Evolutionary conservation across 2,797 vertebrate genomes (phyloP).

Genomic region (Silurus aristotelis): DNA sequence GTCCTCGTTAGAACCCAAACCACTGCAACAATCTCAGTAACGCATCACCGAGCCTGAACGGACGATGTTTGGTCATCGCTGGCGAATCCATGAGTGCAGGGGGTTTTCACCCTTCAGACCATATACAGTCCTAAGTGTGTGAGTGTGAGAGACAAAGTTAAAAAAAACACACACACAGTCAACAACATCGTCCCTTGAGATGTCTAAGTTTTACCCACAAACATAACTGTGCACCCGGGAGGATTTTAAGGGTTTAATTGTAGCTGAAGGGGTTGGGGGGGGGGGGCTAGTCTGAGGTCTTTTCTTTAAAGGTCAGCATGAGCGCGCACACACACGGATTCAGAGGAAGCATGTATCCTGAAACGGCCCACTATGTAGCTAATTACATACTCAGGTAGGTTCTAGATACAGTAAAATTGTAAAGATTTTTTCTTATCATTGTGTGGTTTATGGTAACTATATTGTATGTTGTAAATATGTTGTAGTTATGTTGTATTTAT

Average conservation of each 20-base stretch:
- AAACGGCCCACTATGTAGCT: conserved; percentile 65
- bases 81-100: neutral
- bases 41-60: neutral
- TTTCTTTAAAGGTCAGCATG: neutral
- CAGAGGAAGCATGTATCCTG: conserved; percentile 55
- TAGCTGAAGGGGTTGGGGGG: conserved; percentile 8
- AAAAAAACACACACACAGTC: conserved; percentile 9
- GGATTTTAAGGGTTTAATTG: conserved; percentile 14
- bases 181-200: neutral
- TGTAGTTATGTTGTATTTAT: neutral
- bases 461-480: too few species aligned
- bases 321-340: neutral
- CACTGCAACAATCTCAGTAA: neutral
- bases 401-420: neutral
- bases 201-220: conserved; percentile 11
- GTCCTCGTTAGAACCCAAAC: neutral
- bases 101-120: neutral
- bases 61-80: neutral
- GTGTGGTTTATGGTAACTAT: neutral
- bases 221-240: conserved; percentile 33
- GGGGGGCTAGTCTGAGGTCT: neutral
- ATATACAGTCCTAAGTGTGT: neutral
- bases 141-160: neutral
- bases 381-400: conserved; percentile 67
- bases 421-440: neutral